phyloP scores from a whole-genome alignment of 2,888 invertebrate species.

The Apamea crenata region DNA sequence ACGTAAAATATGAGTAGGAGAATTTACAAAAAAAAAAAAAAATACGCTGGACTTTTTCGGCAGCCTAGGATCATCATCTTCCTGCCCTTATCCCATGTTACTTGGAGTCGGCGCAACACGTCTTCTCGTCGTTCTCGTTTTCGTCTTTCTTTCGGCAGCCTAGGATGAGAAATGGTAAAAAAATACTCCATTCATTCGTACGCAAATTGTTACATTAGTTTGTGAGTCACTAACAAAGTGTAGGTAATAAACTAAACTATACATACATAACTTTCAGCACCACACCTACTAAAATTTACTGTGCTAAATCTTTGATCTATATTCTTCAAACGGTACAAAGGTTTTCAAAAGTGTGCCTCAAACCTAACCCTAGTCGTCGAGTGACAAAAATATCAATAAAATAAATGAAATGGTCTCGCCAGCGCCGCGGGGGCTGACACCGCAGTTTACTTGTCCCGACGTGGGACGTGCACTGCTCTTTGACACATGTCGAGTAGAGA shows the following conservation, averaged over 20 bases:
- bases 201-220: not conserved
- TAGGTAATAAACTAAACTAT: not conserved
- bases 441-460: conserved; percentile 21
- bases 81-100: too few species aligned
- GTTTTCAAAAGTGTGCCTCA: not conserved
- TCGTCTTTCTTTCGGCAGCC: not conserved
- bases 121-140: too few species aligned
- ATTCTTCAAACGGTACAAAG: not conserved
- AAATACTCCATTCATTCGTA: not conserved
- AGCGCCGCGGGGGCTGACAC: conserved; percentile 49
- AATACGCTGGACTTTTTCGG: not conserved
- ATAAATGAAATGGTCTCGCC: conserved; percentile 77
- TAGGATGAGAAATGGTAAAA: not conserved
- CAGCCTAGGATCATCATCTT: not conserved
- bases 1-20: not conserved
- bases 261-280: not conserved
- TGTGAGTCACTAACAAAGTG: not conserved
- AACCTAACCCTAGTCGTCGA: conserved; percentile 43
- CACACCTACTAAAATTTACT: not conserved
- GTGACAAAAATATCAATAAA: conserved; percentile 80
- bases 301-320: not conserved
- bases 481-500: conserved; percentile 50
- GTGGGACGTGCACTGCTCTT: conserved; percentile 4
- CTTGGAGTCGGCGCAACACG: too few species aligned
- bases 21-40: not conserved